Evolutionary conservation across 2,797 vertebrate species (phyloP).

Genomic region (Pampus argenteus): DNA sequence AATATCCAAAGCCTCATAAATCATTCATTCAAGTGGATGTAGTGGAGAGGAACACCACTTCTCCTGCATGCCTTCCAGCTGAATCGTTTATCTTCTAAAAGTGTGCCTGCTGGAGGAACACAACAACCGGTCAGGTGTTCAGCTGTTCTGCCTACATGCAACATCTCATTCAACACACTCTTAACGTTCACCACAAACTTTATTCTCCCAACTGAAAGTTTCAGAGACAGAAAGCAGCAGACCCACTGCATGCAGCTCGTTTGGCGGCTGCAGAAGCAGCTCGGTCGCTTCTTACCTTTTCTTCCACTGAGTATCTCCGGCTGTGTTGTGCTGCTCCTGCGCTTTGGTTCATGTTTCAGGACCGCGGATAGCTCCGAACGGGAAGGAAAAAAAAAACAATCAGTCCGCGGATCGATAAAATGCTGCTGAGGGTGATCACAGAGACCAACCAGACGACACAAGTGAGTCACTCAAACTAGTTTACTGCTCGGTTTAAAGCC

Average conservation of each 20-base stretch:
- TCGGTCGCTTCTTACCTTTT: slow-evolving; percentile 58
- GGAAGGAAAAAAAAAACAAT: not conserved
- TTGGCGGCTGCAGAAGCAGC: not conserved
- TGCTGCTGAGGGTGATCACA: not conserved
- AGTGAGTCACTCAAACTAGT: slow-evolving; percentile 3
- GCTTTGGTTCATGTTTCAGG: slow-evolving; percentile 91
- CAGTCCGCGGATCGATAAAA: not conserved
- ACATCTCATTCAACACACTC: not conserved
- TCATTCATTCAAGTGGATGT: slow-evolving; percentile 50
- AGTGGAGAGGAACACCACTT: slow-evolving; percentile 21
- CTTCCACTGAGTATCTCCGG: slow-evolving; percentile 66
- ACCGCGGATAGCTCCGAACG: slow-evolving; percentile 73
- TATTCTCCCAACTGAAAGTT: not conserved
- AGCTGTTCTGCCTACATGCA: not conserved
- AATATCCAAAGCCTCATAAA: slow-evolving; percentile 43
- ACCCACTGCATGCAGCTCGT: not conserved
- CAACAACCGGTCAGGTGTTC: not conserved
- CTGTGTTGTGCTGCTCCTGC: slow-evolving; percentile 88
- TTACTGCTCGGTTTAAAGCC: slow-evolving; percentile 7
- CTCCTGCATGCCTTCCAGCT: slow-evolving; percentile 21
- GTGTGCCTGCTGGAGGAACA: slow-evolving; percentile 2
- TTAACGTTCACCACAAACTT: slow-evolving; percentile 35
- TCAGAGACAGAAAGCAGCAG: too few species aligned
- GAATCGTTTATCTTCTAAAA: slow-evolving; percentile 49
- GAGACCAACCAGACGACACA: not conserved